These are phyloP conservation scores for Benthochromis sp. DNA, from an alignment of 2,113 vertebrate species.

Conservation along the genomic window DNA sequence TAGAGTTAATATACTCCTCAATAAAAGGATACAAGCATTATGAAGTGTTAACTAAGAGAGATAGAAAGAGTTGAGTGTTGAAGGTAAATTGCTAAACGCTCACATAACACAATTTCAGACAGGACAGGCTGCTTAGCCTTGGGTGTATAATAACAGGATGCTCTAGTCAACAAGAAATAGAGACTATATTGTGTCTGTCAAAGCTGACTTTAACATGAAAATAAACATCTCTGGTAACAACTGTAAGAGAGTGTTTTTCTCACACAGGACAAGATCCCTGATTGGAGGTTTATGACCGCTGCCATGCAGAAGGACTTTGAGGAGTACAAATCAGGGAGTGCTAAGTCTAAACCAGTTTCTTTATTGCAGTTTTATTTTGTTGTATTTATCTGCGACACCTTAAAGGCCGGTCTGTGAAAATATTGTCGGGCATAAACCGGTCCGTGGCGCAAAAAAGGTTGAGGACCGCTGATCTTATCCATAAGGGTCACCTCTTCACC, in stretches of 20 bases:
- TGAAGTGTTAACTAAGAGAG: not conserved
- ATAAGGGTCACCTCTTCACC: too few relatives aligned
- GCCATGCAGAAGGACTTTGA: fast-evolving
- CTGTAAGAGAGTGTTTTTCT: fast-evolving
- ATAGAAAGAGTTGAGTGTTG: fast-evolving
- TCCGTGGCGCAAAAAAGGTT: too few relatives aligned
- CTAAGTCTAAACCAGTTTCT: not conserved
- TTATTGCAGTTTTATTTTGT: too few relatives aligned
- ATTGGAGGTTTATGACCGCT: fast-evolving
- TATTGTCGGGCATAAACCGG: too few relatives aligned
- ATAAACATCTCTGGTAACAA: not conserved
- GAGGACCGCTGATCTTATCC: too few relatives aligned
- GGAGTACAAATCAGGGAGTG: fast-evolving
- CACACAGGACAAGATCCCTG: not conserved
- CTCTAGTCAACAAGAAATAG: not conserved
- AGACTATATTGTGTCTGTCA: not conserved
- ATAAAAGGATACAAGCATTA: not conserved
- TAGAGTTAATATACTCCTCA: not conserved
- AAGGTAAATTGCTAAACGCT: fast-evolving
- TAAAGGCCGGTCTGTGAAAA: too few relatives aligned
- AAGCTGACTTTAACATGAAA: fast-evolving
- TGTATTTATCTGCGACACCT: too few relatives aligned
- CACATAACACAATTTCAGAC: fast-evolving
- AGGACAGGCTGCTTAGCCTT: fast-evolving
- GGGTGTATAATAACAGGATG: not conserved